Evolutionary conservation across 2,888 invertebrate genomes (phyloP), one percentile per base, ranked within the genome.

Genomic region (Panzeria rudis): DNA sequence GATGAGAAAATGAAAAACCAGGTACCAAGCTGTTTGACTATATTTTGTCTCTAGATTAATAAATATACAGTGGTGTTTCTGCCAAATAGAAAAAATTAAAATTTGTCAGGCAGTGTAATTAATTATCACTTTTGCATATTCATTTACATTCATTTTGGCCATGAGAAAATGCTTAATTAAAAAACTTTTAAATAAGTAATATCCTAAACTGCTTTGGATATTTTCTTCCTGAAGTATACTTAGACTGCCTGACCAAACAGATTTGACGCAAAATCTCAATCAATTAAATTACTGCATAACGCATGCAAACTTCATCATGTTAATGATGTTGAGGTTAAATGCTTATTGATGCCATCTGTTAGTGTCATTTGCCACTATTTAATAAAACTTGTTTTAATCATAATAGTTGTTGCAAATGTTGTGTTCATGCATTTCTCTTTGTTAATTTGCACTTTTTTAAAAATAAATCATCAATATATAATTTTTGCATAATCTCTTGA

Each of bases 401-500:
- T 17, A 20, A 38, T 20, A 15, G 4, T n/a, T 54, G 11, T 54
- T 62, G 38, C 54, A 64, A 29, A 52, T 17, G 32, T 25, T 52
- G 2, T n/a, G n/a, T 50, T 8, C 50, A 29, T 20, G 5, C 54
- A 54, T 20, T 64, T 64, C 41, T 38, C 38, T 35, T 52, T 68
- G 13, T 35, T 54, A 15, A 25, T 41, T 54, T 44, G 6, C 32
- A 47, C 0, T 9, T 73, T 71, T 52, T 38, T 3, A n/a, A 44
- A 29, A 72, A 72, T 23, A 32, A 59, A 11, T 47, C 20, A 72
- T n/a, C 32, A 15, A 56, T 20, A 23, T 29, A 6, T 44, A 2
- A 6, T 47, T 47, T 29, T 44, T 35, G 13, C 32, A 47, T 54
- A 69, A 23, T 25, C 61, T 25, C n/a, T 35, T 61, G n/a, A 47